Conservation (phyloP, 1,140 invertebrate genomes). For the Apis dorsata region DNA sequence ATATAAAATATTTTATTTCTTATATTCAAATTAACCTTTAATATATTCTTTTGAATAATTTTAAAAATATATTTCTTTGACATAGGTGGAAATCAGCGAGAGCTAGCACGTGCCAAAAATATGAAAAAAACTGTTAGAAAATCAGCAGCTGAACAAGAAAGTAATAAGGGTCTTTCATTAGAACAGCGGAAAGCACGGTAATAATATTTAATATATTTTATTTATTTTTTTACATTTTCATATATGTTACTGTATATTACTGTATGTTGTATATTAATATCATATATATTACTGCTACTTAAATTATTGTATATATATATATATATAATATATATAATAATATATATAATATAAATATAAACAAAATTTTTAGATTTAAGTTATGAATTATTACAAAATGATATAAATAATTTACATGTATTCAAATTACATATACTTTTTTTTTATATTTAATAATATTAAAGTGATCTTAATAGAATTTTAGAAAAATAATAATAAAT, state of each 20-base stretch:
- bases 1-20: neutral
- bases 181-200: constrained; percentile 83
- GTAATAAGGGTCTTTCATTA: constrained; percentile 82
- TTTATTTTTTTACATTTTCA: neutral
- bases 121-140: constrained; percentile 82
- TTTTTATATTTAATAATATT: neutral
- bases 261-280: too few relatives aligned
- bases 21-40: neutral
- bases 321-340: too few relatives aligned
- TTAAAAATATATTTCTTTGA: neutral
- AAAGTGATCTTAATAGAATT: neutral
- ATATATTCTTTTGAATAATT: neutral
- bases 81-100: constrained; percentile 84
- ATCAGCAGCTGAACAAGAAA: constrained; percentile 80
- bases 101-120: constrained; percentile 84
- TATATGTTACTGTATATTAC: too few relatives aligned
- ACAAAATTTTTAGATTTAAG: neutral
- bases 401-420: neutral
- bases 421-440: neutral
- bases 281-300: too few relatives aligned
- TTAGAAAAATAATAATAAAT: neutral
- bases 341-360: too few relatives aligned
- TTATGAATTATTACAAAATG: neutral
- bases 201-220: neutral
- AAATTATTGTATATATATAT: too few relatives aligned